Evolutionary conservation across 2,888 invertebrate genomes (phyloP), one percentile per base, ranked within the genome.

Genomic region (Luperina nickerlii): DNA sequence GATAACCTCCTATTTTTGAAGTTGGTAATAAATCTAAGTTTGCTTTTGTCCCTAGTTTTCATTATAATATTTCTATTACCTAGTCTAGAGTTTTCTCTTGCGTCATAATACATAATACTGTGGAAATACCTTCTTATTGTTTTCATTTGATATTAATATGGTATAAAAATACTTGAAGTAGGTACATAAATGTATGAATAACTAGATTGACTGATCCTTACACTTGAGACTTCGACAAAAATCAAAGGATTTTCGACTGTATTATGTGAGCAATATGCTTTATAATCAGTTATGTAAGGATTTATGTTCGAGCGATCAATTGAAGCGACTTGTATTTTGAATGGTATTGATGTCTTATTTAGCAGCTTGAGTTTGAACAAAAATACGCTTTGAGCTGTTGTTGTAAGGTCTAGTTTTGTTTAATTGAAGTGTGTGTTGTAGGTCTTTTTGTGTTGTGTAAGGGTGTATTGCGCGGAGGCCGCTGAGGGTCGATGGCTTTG

Each of bases 401-500:
- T 0, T 7, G 13, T 74, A 85, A 71, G 76, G 75, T 83, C 11
- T 5, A 76, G 38, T 76, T 81, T 89, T 66, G 63, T 68, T 67
- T 79, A 48, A 27, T n/a, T 13, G 1, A 2, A 18, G 45, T 27
- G 38, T 60, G 66, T 45, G 72, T 76, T 71, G 45, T 89, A 84
- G 9, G 67, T 57, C 81, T 24, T 82, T 76, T 82, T 76, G 79
- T 48, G 11, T 77, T 73, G 70, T 54, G n/a, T n/a, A 4, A 27
- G 11, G 67, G 68, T 69, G 92, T 95, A 95, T 95, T 96, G 95
- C 94, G 96, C 95, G 93, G 96, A 95, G 96, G 96, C 96, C 96
- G 95, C 91, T 87, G 94, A 95, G 96, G 96, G 96, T 96, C 96
- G 96, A 95, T 97, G 96, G 93, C 96, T 95, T 91, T 92, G 92